These are phyloP conservation scores for Malacosoma neustria DNA, from an alignment of 2,888 invertebrate genomes.

Conservation along the genomic window DNA sequence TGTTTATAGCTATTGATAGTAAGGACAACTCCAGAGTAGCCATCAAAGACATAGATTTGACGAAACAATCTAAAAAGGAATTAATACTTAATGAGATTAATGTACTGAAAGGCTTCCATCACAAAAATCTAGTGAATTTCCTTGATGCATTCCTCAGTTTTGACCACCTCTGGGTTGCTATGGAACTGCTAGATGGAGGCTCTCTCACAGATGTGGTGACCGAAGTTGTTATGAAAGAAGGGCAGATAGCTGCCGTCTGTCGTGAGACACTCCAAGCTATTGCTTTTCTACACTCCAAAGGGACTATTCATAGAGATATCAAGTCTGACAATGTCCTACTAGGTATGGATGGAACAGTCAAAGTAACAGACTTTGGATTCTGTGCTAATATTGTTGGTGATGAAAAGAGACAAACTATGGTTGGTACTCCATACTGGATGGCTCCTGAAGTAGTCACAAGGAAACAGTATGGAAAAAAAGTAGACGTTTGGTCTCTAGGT, in stretches of 20 bases:
- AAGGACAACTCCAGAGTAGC: constrained; percentile 87
- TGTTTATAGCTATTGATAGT: constrained; percentile 90
- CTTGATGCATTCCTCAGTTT: constrained; percentile 93
- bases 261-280: constrained; percentile 89
- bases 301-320: constrained; percentile 95
- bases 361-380: constrained; percentile 98
- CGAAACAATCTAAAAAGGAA: constrained; percentile 96
- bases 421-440: constrained; percentile 99
- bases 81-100: constrained; percentile 96
- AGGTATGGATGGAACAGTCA: constrained; percentile 93
- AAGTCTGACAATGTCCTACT: constrained; percentile 98
- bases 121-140: constrained; percentile 97
- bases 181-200: constrained; percentile 96
- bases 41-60: constrained; percentile 96
- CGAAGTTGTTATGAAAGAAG: constrained; percentile 97
- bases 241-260: constrained; percentile 96
- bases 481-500: constrained; percentile 96
- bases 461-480: constrained; percentile 94
- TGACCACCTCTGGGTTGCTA: constrained; percentile 96
- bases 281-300: constrained; percentile 90
- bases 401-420: constrained; percentile 97
- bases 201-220: constrained; percentile 97
- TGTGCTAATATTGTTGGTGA: constrained; percentile 97
- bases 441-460: constrained; percentile 95
- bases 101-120: constrained; percentile 92